Percentiles rank a stretch among this genome's conserved stretches.
phyloP scores from a whole-genome alignment of 2,888 invertebrate species.

The Ectropis crepuscularia region DNA sequence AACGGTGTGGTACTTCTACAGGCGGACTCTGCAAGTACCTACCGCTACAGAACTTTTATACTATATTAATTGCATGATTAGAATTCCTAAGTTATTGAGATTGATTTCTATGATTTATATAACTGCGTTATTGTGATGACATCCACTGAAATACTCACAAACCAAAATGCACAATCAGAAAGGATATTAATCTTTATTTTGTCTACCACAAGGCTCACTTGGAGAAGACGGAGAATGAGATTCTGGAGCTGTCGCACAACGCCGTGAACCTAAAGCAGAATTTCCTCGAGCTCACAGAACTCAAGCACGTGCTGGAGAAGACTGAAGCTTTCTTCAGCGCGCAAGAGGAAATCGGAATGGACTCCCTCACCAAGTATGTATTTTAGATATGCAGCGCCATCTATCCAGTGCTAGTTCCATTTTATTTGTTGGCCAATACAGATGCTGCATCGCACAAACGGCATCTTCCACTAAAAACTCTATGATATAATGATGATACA shows the following conservation, averaged over 20 bases:
- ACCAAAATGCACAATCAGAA: background rate
- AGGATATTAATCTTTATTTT: background rate
- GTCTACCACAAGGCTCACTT: constrained; percentile 89
- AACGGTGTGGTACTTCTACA: no score
- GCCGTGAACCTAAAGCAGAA: constrained; percentile 96
- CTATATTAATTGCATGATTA: no score
- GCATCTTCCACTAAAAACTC: no score
- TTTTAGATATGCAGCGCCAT: background rate
- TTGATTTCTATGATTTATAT: no score
- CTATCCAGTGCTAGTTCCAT: no score
- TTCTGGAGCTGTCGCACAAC: constrained; percentile 96
- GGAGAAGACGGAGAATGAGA: constrained; percentile 98
- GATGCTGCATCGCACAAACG: no score
- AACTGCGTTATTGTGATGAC: no score
- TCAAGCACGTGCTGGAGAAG: constrained; percentile 95
- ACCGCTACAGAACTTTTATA: no score
- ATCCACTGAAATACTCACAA: background rate
- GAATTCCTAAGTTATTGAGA: no score
- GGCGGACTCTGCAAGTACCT: no score
- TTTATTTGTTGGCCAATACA: no score
- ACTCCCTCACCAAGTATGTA: constrained; percentile 85
- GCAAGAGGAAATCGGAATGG: constrained; percentile 89
- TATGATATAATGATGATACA: no score
- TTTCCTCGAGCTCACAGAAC: constrained; percentile 95
- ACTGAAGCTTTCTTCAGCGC: constrained; percentile 96